Base-by-base conservation (phyloP, 2,113 vertebrate species). In the Cygnus atratus region DNA sequence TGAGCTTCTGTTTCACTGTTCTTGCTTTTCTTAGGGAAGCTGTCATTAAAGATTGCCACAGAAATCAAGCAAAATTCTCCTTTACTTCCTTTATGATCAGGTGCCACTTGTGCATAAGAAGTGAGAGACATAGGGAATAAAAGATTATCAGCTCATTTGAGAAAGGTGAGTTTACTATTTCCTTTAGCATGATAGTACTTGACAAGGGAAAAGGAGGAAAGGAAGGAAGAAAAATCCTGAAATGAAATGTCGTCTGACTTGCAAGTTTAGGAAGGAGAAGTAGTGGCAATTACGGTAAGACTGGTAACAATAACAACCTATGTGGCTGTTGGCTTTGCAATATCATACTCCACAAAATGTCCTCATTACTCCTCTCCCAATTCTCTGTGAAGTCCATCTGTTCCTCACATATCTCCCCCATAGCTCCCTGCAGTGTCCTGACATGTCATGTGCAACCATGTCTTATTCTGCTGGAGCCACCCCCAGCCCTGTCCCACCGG, bases 361-460 rank as follows among this genome's bases (percentile, higher is more conserved):
- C 33, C 21, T 52, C 21, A 5, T 71, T 46, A 35, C 13, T 46
- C 14, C 25, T 6, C 39, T 77, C 14, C 10, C 65, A 55, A 10
- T 28, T 71, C n/a, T 54, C 52, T 77, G 11, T 43, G 44, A 82
- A 43, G n/a, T 29, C 21, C 21, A 41, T 35, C 20, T 11, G 6
- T 41, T 66, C 20, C 63, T 90, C 29, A 61, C 37, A 33, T 1
- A 0, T 17, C 20, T 52, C 48, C 15, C 7, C 6, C 8, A 6
- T 5, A 31, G 22, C 2, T 18, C 6, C 20, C 63, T 66, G 37
- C n/a, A 24, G 29, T 10, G 12, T 84, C 29, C 33, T 2, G 0
- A 33, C 50, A 28, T 8, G 6, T 68, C 31, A 39, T 1, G 6
- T 9, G 4, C 5, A 9, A 24, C n/a, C 7, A 4, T 2, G 4